Base-by-base conservation (phyloP, 2,888 invertebrate genomes). In the Alsophila aescularia region DNA sequence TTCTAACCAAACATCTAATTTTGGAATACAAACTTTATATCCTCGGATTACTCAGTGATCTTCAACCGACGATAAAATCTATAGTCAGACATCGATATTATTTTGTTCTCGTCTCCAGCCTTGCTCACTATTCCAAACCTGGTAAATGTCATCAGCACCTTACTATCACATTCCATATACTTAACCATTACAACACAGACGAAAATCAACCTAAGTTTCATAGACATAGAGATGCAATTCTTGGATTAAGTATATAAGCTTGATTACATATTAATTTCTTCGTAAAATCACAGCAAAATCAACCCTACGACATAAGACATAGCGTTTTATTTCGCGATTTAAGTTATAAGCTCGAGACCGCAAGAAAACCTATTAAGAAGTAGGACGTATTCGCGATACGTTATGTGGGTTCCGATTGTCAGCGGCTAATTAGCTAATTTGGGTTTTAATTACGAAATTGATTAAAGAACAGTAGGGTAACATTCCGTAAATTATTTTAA, bases 331-430 rank as follows among this genome's bases (percentile, higher is more conserved):
- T n/a, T 62, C 18, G 37, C 14, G 2, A 8, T 0, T 18, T 14
- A n/a, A 24, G 21, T n/a, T 9, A 29, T 24, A 39, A 40, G 35
- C 44, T 40, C 2, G 41, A 52, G 66, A 65, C 66, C 66, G 39
- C 66, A 64, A 59, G 62, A 62, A 53, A 41, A 53, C 44, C 48
- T 45, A 60, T 66, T 70, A 62, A 69, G 62, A 78, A 73, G 76
- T 78, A 66, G 78, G 63, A 67, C 77, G 60, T 58, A 52, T 65
- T 54, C 49, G 67, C 65, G 65, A 72, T 62, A 66, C 58, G 62
- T 69, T 70, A 59, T 34, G 43, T 36, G 57, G 40, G 64, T 50
- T 32, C 27, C 9, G 16, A 71, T 35, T 67, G 53, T 21, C 0
- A 52, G 75, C 72, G 54, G 70, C 8, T 39, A 48, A 41, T 43